Base-by-base conservation (phyloP, 2,113 vertebrate genomes). In the Sceloporus undulatus region DNA sequence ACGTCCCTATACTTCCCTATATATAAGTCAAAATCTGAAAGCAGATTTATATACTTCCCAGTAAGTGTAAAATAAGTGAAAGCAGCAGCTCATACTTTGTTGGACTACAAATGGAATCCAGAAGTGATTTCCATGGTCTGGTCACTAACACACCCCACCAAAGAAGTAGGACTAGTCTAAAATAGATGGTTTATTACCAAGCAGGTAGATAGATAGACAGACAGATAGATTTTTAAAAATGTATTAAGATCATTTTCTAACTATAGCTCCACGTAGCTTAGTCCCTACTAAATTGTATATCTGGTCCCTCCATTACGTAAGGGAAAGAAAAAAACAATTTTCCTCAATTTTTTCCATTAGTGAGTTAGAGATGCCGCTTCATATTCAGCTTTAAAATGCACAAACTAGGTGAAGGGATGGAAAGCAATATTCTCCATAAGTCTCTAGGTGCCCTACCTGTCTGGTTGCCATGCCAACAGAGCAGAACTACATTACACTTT, bases 391-490 rank as follows among this genome's bases (percentile, higher is more conserved):
- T 77, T 78, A 65, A 87, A 87, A 81, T 62, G 68, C 70, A 74
- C 48, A 70, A 82, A 62, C 16, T 82, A 83, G 59, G 80, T 88
- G 62, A 70, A 84, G 52, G 73, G 87, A 84, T 40, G 59, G 73
- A 84, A 84, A 88, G 62, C 74, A 56, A 78, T 88, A 83, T 84
- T 84, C 71, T 42, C 59, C 27, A 25, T 82, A 29, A 82, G 42
- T 66, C 79, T 83, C 62, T 14, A 78, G 87, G 74, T 88, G 75
- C 62, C 40, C 59, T 88, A 88, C 87, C 87, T 88, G 80, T 66
- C 87, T 52, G 11, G 87, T 88, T 88, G 73, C 75, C 87, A 88
- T 88, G 87, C 87, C 87, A 88, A 88, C 81, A 70, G 62, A 84
- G 42, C n/a, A 84, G 14, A 9, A 23, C 65, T 68, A 88, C 40